phyloP scores from a whole-genome alignment of 2,888 invertebrate genomes.

The Sipha maydis region DNA sequence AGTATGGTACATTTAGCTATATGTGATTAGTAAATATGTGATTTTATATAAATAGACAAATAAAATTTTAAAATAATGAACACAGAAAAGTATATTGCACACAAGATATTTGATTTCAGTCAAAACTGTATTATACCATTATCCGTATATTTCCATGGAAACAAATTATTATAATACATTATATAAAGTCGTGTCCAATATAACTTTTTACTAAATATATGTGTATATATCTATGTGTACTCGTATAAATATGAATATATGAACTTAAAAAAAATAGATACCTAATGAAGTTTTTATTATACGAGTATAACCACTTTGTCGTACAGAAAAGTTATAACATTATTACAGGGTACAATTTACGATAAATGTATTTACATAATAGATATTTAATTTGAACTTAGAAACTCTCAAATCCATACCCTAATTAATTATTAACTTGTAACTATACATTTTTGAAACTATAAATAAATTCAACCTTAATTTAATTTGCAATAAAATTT shows the following conservation, averaged over 20 bases:
- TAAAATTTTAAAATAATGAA: no score
- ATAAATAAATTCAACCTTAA: not conserved
- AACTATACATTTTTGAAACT: not conserved
- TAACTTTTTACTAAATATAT: not conserved
- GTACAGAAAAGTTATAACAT: not conserved
- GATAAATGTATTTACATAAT: not conserved
- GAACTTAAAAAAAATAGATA: not conserved
- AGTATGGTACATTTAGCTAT: no score
- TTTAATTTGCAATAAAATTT: not conserved
- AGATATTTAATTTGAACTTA: not conserved
- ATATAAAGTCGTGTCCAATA: not conserved
- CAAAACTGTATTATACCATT: not conserved
- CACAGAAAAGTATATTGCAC: not conserved
- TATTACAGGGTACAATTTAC: not conserved
- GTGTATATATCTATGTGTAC: not conserved
- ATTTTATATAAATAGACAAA: no score
- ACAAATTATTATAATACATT: not conserved
- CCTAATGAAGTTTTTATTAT: constrained; percentile 4
- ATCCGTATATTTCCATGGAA: not conserved
- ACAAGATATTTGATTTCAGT: not conserved
- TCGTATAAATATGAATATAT: not conserved
- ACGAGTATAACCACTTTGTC: not conserved
- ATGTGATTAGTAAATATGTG: no score
- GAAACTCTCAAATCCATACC: not conserved
- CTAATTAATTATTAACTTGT: not conserved